phyloP scores from a whole-genome alignment of 1,140 invertebrate species.

The Carposina sasakii region DNA sequence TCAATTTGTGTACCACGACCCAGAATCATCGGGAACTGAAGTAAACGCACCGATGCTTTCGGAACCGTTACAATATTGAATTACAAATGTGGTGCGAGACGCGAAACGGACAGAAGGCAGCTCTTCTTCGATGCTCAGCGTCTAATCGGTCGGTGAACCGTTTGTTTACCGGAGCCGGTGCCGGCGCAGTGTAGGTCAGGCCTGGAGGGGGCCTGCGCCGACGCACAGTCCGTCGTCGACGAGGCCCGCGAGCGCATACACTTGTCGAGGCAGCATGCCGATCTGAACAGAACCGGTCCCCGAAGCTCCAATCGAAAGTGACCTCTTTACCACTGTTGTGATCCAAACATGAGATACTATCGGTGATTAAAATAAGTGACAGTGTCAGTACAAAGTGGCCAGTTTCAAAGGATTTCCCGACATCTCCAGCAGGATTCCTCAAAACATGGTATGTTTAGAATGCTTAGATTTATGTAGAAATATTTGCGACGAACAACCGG shows the following conservation, averaged over 20 bases:
- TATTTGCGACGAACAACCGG: constrained; percentile 11
- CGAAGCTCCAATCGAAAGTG: constrained; percentile 38
- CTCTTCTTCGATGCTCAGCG: constrained; percentile 23
- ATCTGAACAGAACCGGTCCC: constrained; percentile 27
- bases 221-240: constrained; percentile 47
- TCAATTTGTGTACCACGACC: constrained; percentile 40
- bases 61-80: constrained; percentile 61
- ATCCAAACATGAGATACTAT: constrained; percentile 41
- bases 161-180: constrained; percentile 66
- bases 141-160: constrained; percentile 66
- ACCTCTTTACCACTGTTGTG: constrained; percentile 41
- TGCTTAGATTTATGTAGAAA: not conserved
- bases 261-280: too few species aligned
- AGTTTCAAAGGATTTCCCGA: constrained; percentile 38
- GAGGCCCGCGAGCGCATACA: constrained; percentile 44
- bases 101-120: constrained; percentile 32
- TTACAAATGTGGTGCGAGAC: constrained; percentile 52
- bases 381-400: constrained; percentile 43
- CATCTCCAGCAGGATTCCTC: constrained; percentile 25
- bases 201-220: constrained; percentile 35
- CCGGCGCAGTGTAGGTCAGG: constrained; percentile 57
- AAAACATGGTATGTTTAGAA: constrained; percentile 43
- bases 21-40: constrained; percentile 35
- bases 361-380: constrained; percentile 35
- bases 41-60: constrained; percentile 43